phyloP scores from a whole-genome alignment of 2,113 vertebrate species.

The Uropsilus gracilis region DNA sequence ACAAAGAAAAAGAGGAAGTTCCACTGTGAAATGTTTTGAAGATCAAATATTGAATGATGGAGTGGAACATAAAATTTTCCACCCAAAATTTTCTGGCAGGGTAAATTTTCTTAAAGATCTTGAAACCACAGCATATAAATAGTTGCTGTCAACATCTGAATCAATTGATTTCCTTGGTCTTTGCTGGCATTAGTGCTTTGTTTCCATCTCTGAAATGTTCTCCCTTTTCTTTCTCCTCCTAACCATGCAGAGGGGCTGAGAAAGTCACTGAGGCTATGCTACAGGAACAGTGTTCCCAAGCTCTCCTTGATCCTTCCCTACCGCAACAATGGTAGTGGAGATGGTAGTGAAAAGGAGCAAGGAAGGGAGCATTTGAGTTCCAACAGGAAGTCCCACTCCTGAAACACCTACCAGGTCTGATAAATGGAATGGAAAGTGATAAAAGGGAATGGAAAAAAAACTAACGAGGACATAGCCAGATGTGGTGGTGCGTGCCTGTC shows the following conservation, averaged over 20 bases:
- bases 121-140: neutral
- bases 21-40: neutral
- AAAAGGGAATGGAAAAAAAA: neutral
- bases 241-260: neutral
- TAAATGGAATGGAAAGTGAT: neutral
- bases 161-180: neutral
- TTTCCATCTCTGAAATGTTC: neutral
- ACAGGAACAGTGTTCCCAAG: neutral
- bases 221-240: neutral
- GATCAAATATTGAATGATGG: neutral
- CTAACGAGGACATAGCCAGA: too few species aligned
- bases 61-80: neutral
- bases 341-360: fast-evolving
- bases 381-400: neutral
- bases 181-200: neutral
- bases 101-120: neutral
- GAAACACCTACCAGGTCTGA: neutral
- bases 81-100: neutral
- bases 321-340: neutral
- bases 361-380: neutral
- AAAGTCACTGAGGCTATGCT: neutral
- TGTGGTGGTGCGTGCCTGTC: too few species aligned
- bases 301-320: neutral
- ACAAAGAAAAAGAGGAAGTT: neutral
- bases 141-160: neutral